phyloP scores from a whole-genome alignment of 2,888 invertebrate species.

The Netelia virgata region DNA sequence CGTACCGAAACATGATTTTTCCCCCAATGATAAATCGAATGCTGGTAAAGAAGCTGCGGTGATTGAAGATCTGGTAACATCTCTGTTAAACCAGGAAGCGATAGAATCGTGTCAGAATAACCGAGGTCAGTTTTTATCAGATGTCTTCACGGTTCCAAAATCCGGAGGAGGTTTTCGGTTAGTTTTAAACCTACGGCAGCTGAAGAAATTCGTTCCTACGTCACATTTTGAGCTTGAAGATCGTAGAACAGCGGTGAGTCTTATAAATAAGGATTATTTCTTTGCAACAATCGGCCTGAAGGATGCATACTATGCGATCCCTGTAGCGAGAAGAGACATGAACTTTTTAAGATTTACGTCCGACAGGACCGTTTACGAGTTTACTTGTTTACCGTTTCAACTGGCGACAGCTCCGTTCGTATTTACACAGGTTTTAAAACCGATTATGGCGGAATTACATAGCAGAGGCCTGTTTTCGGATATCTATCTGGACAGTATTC shows the following conservation, averaged over 20 bases:
- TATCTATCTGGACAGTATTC: conserved; percentile 55
- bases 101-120: conserved; percentile 4
- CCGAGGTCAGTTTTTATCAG: conserved; percentile 1
- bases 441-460: conserved; percentile 47
- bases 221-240: not conserved
- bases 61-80: not conserved
- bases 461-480: conserved; percentile 22
- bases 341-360: conserved; percentile 73
- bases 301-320: conserved; percentile 59
- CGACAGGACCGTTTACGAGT: conserved; percentile 67
- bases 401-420: conserved; percentile 71
- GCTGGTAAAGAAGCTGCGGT: conserved; percentile 17
- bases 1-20: not conserved
- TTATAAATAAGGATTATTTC: conserved; percentile 23
- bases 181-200: conserved; percentile 1
- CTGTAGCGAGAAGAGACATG: conserved; percentile 60
- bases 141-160: conserved; percentile 6
- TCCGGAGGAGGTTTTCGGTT: not conserved
- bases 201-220: not conserved
- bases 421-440: conserved; percentile 73
- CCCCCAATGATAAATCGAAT: not conserved
- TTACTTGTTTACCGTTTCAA: conserved; percentile 72
- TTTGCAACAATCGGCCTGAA: conserved; percentile 46
- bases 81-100: conserved; percentile 5
- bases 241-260: not conserved